Base-by-base conservation (phyloP, 1,140 invertebrate species). In the Leptinotarsa lineolata region DNA sequence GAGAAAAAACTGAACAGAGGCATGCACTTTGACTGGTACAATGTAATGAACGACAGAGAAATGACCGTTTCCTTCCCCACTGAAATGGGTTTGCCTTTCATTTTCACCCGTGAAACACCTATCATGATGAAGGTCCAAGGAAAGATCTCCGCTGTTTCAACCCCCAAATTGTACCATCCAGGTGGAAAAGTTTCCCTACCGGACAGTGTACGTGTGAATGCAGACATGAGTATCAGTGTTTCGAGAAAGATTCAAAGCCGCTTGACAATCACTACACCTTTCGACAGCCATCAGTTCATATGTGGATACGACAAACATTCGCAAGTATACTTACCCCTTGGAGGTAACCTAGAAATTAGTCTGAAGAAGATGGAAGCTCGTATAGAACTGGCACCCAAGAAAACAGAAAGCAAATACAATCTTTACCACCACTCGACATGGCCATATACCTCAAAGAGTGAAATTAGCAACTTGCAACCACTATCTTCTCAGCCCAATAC, bases 41-140 rank as follows among this genome's bases (percentile, higher is more conserved):
- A 89, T 76, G 76, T 90, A 1, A 77, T 84, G 13, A 88, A 87
- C 68, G 80, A 85, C 16, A 86, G 86, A 64, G 84, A 88, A 66
- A 79, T 88, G 2, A 86, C 86, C 3, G 79, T 92, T 2, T 88
- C 88, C 81, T 90, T 92, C 86, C 91, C 91, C 2, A 87, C 89
- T 15, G 89, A 88, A 73, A 88, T 86, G 72, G 92, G 92, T 81
- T 84, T 92, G 67, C 91, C 91, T 30, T 91, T 91, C 77, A 81
- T 89, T 63, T 91, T 86, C 82, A 88, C 86, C 20, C 86, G 89
- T 58, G 87, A 88, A 66, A 79, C 81, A 39, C 90, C 91, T 1
- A 83, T 84, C 0, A 68, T 91, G 4, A 15, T 85, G 0, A 84
- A 81, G 45, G 16, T 88, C 12, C 84, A 85, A 63, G 85, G 87